phyloP scores from a whole-genome alignment of 2,797 vertebrate genomes.

The Tympanoctomys barrerae region DNA sequence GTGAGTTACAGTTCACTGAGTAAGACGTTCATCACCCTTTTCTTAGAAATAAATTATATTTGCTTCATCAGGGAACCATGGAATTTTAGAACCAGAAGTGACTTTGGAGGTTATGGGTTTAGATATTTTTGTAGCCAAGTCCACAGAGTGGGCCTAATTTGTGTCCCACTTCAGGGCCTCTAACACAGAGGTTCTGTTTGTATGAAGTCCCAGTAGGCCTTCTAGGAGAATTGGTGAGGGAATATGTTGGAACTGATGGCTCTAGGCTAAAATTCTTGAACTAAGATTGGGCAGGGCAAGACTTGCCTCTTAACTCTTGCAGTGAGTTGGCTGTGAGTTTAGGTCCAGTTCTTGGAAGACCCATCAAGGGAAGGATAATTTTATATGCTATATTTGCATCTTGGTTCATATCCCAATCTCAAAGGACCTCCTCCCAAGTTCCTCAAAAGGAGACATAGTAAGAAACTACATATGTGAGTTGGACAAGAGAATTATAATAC shows the following conservation, averaged over 20 bases:
- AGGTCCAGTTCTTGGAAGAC: not conserved
- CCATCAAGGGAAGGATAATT: slow-evolving; percentile 48
- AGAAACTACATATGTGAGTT: not conserved
- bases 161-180: slow-evolving; percentile 7
- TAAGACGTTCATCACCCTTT: slow-evolving; percentile 35
- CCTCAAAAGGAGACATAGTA: not conserved
- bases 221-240: not conserved
- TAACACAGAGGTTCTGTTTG: slow-evolving; percentile 58
- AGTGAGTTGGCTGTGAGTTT: not conserved
- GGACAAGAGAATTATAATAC: not conserved
- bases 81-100: slow-evolving; percentile 28
- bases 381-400: not conserved
- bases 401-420: not conserved
- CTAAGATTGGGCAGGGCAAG: not conserved
- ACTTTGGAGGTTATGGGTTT: slow-evolving; percentile 55
- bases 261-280: slow-evolving; percentile 63
- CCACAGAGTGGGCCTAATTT: not conserved
- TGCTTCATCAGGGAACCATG: slow-evolving; percentile 43
- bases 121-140: slow-evolving; percentile 53
- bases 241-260: not conserved
- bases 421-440: slow-evolving; percentile 15
- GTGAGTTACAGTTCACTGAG: slow-evolving; percentile 73
- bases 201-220: slow-evolving; percentile 42
- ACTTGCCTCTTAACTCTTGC: slow-evolving; percentile 35
- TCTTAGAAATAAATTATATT: slow-evolving; percentile 67